phyloP scores from a whole-genome alignment of 2,113 vertebrate genomes.

The Stictonetta naevosa region DNA sequence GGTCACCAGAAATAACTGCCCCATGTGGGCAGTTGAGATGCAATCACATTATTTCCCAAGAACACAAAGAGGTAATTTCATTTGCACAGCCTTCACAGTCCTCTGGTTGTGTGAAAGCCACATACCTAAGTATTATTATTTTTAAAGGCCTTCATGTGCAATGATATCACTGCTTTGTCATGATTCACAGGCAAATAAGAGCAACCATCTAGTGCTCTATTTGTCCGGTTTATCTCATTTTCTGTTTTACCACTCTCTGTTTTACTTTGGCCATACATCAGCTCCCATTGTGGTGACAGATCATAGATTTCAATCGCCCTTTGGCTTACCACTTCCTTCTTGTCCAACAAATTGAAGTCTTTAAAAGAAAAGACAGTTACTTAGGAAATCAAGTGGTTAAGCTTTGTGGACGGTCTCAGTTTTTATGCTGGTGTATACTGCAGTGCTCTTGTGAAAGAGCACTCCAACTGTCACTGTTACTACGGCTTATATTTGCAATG shows the following conservation, averaged over 20 bases:
- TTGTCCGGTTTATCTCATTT: not conserved
- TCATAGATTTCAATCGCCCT: slow-evolving; percentile 52
- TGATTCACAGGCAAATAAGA: not conserved
- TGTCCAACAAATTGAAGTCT: slow-evolving; percentile 54
- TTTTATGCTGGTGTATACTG: slow-evolving; percentile 13
- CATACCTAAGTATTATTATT: not conserved
- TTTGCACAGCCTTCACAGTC: not conserved
- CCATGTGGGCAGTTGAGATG: slow-evolving; percentile 9
- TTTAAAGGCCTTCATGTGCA: not conserved
- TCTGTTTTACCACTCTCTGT: slow-evolving; percentile 11
- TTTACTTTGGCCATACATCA: slow-evolving; percentile 24
- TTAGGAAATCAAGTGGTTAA: slow-evolving; percentile 79
- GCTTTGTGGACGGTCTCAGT: slow-evolving; percentile 34
- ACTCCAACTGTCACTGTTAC: slow-evolving; percentile 27
- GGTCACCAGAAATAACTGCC: slow-evolving; percentile 35
- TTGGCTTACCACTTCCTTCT: slow-evolving; percentile 79
- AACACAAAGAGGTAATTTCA: not conserved
- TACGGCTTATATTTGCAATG: not conserved
- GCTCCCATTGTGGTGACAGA: slow-evolving; percentile 18
- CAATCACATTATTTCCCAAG: slow-evolving; percentile 20
- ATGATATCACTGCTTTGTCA: slow-evolving; percentile 12
- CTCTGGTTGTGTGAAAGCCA: not conserved
- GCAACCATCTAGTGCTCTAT: not conserved
- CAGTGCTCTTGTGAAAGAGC: slow-evolving; percentile 57
- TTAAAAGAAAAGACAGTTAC: slow-evolving; percentile 72